Base-by-base conservation (phyloP, 2,113 vertebrate genomes). In the Pseudopipra pipra region DNA sequence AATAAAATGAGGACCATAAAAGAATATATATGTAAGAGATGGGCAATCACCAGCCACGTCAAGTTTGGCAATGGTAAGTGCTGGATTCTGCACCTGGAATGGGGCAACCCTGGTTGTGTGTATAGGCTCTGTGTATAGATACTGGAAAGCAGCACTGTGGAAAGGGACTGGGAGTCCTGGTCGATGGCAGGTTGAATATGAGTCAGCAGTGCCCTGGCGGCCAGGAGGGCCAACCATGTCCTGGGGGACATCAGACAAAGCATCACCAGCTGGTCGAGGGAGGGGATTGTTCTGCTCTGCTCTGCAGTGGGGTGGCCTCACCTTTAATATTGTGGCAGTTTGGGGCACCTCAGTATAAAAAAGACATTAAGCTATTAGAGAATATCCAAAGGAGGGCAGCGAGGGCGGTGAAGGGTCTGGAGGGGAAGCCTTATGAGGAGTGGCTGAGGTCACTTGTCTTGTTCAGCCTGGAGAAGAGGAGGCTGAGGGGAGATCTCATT, bases 121-220 rank as follows among this genome's bases (percentile, higher is more conserved):
- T 27, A 31, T 3, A 43, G 58, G 22, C 14, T 35, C 30, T 52
- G 51, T 52, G 51, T 28, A 10, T 52, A 65, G 14, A 51, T 8
- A 11, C 0, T 31, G 58, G 11, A 80, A 4, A 55, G 6, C 35
- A 72, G 11, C 5, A 15, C 27, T 16, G 8, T 3, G 4, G 24
- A 56, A 79, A 63, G 30, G 24, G 24, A 18, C 1, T 49, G 31
- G 1, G 17, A 4, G 11, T 35, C 30, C 49, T 49, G 66, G 6
- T 1, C 1, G 0, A 2, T 14, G 16, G 6, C 1, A 9, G 41
- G 16, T 4, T 21, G 7, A 25, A 8, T 6, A 3, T 2, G 20
- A 63, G 41, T 12, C 49, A 79, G 66, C 24, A 63, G 41, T 41
- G 66, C 24, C 75, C 66, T 43, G 85, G 43, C n/a, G 80, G 66